phyloP scores from a whole-genome alignment of 2,888 invertebrate genomes.

The Tyria jacobaeae region DNA sequence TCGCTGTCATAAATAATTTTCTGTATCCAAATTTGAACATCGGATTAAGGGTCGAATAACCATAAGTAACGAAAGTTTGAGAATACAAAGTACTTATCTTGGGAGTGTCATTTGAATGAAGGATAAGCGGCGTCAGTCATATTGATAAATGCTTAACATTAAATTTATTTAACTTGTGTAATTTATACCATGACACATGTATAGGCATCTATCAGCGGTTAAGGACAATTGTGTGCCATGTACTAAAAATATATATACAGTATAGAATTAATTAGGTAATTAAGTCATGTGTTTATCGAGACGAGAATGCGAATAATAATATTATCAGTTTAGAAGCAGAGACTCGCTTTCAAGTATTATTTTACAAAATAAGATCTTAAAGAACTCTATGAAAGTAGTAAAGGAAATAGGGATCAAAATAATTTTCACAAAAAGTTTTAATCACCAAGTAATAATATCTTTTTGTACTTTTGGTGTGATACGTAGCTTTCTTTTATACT shows the following conservation, averaged over 20 bases:
- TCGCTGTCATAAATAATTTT: not conserved
- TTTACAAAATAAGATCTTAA: too few relatives aligned
- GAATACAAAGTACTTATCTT: constrained; percentile 3
- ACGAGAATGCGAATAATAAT: not conserved
- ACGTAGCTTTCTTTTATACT: too few relatives aligned
- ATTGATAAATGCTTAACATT: constrained; percentile 21
- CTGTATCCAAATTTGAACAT: not conserved
- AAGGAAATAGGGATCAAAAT: too few relatives aligned
- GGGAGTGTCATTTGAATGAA: constrained; percentile 8
- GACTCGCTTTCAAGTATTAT: too few relatives aligned
- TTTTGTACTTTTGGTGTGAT: too few relatives aligned
- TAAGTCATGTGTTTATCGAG: constrained; percentile 4
- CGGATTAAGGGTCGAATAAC: constrained; percentile 1
- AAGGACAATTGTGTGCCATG: constrained; percentile 11
- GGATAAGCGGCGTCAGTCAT: constrained; percentile 20
- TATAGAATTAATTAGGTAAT: constrained; percentile 9
- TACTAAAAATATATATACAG: constrained; percentile 10
- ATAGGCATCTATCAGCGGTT: constrained; percentile 18
- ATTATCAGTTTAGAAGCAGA: not conserved
- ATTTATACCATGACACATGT: constrained; percentile 16
- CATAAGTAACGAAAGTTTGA: constrained; percentile 8
- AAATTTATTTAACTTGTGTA: constrained; percentile 15
- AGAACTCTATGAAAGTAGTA: too few relatives aligned
- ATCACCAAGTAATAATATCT: too few relatives aligned
- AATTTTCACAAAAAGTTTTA: too few relatives aligned